Evolutionary conservation across 2,113 vertebrate species (phyloP), one percentile per base, ranked within the genome.

Genomic region (Rhabdomys dilectus): DNA sequence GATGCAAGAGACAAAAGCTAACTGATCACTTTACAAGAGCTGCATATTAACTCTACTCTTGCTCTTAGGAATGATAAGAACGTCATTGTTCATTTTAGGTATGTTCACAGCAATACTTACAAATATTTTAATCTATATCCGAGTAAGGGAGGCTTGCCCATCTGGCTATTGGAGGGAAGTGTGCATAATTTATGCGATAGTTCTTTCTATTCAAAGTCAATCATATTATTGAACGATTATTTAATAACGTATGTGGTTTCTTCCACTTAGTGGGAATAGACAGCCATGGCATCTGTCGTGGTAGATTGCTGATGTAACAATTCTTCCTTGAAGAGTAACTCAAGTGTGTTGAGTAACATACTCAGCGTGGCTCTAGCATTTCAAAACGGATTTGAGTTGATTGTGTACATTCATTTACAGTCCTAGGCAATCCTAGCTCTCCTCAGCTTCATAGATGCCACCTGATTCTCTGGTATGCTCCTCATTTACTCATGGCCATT

Each of bases 141-240:
- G 2, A 13, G 12, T 96, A 34, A 72, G 76, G 73, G 1, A 62
- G 16, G 10, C 13, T 6, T 17, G 48, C 13, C 7, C 5, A 51
- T 42, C 78, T 81, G 91, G 17, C 60, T 56, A 51, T 29, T 42
- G 29, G n/a, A 36, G 3, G 16, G 29, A 31, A 90, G 29, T 21
- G 1, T 66, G 10, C 48, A 88, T 91, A 51, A 84, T 82, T 89
- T 66, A 75, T 82, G 45, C 0, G 31, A 6, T 11, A 51, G 36
- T 26, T 88, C 26, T 92, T 93, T 87, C 91, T 92, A 97, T 73
- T 62, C 24, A 76, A 70, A 88, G 75, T 81, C 88, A 92, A 76
- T 96, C 66, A 94, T 72, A 58, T 91, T 95, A 85, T 9, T 73
- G 53, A 66, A 92, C 76, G 76, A 42, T 91, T 77, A 85, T 88